Percentiles rank a stretch among this genome's conserved stretches.
Conservation (phyloP, 2,797 vertebrate species). For the Poeciliopsis infans region DNA sequence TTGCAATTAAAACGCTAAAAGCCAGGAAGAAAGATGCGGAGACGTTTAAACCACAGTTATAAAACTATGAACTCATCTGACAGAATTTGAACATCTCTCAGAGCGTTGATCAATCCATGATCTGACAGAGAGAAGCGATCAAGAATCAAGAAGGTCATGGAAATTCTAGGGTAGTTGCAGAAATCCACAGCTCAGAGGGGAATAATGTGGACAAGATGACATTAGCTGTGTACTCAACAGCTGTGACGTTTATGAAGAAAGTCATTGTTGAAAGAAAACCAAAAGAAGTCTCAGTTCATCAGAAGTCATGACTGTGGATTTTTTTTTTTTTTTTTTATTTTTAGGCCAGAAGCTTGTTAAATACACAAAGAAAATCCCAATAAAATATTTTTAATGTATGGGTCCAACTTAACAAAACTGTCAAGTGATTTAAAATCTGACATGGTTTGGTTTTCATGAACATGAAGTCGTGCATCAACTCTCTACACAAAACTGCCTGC, state of each 20-base stretch:
- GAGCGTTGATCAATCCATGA: too few relatives aligned
- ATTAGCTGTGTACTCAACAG: background rate
- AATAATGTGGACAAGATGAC: background rate
- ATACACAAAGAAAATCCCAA: background rate
- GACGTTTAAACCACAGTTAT: too few relatives aligned
- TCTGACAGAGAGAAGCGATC: background rate
- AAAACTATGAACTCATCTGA: too few relatives aligned
- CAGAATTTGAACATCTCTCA: too few relatives aligned
- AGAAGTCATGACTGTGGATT: background rate
- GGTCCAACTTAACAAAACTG: background rate
- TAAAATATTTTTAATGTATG: background rate
- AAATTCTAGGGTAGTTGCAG: background rate
- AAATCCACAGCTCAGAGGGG: background rate
- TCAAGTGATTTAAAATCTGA: constrained; percentile 65
- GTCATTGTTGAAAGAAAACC: background rate
- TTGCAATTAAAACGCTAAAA: background rate
- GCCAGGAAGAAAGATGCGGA: background rate
- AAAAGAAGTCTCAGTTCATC: background rate
- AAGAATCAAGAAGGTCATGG: background rate
- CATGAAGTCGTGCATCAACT: constrained; percentile 49
- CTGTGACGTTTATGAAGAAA: background rate
- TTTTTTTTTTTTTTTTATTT: background rate
- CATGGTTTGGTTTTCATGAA: constrained; percentile 38
- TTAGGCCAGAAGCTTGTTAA: background rate
- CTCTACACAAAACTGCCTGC: constrained; percentile 51